These are phyloP conservation scores for Neotragus moschatus DNA, from an alignment of 2,113 vertebrate species.

Conservation along the genomic window DNA sequence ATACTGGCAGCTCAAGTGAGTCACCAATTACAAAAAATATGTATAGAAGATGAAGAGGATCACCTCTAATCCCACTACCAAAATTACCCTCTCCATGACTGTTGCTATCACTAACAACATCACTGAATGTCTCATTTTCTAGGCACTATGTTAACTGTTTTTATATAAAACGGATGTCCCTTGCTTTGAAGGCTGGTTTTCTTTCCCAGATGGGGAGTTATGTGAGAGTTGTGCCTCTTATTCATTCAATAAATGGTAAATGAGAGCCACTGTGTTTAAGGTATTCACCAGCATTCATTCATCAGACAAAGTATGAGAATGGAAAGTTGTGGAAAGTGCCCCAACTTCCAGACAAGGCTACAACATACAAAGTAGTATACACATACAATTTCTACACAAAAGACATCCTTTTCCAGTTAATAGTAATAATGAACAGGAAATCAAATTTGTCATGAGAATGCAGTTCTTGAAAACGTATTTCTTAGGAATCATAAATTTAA, in stretches of 20 bases:
- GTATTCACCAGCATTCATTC: neutral
- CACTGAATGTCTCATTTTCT: neutral
- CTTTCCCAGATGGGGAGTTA: neutral
- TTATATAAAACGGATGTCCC: neutral
- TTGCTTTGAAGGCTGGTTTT: neutral
- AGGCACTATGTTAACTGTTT: neutral
- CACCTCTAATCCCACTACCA: neutral
- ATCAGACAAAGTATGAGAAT: neutral
- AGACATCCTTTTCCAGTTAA: neutral
- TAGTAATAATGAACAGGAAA: neutral
- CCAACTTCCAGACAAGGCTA: conserved; percentile 21
- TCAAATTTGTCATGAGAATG: neutral
- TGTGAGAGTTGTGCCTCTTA: neutral
- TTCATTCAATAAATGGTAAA: neutral
- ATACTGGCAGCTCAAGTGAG: neutral
- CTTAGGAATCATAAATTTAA: neutral
- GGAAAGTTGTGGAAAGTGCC: neutral
- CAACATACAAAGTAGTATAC: neutral
- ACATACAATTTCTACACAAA: conserved; percentile 10
- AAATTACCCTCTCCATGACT: neutral
- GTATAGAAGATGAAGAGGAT: neutral
- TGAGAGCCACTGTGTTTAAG: neutral
- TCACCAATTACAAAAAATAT: neutral
- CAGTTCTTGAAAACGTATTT: neutral
- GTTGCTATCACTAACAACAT: neutral